Conservation (phyloP, 2,797 vertebrate species). For the Ceryle rudis region DNA sequence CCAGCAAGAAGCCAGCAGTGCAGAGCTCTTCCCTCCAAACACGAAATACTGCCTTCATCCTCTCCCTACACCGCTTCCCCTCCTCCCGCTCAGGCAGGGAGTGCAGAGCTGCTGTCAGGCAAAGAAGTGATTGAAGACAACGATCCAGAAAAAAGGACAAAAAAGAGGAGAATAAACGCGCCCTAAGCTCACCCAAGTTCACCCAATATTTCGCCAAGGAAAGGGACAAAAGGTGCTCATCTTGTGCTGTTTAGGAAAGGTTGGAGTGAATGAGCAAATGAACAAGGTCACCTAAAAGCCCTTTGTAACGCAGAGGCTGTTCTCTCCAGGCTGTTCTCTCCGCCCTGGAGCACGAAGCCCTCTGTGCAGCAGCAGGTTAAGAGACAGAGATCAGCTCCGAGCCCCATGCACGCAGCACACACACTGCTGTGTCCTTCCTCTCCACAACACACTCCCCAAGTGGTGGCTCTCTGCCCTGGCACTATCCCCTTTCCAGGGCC, state of each 20-base stretch:
- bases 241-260: background rate
- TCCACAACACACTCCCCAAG: background rate
- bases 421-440: accelerated
- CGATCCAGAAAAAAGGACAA: background rate
- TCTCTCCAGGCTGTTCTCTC: background rate
- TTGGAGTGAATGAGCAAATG: accelerated
- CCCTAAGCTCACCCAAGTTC: background rate
- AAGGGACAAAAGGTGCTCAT: background rate
- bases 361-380: background rate
- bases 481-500: background rate
- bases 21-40: background rate
- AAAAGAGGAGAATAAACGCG: too few relatives aligned
- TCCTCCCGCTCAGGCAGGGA: background rate
- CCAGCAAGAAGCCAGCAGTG: background rate
- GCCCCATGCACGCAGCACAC: accelerated
- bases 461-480: accelerated
- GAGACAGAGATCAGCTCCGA: background rate
- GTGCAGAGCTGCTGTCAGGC: background rate
- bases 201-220: background rate
- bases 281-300: background rate
- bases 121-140: background rate
- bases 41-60: background rate
- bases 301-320: background rate
- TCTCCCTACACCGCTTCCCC: background rate
- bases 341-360: background rate